Evolutionary conservation across 1,140 invertebrate species (phyloP), one percentile per base, ranked within the genome.

Genomic region (Dendrolimus punctatus): DNA sequence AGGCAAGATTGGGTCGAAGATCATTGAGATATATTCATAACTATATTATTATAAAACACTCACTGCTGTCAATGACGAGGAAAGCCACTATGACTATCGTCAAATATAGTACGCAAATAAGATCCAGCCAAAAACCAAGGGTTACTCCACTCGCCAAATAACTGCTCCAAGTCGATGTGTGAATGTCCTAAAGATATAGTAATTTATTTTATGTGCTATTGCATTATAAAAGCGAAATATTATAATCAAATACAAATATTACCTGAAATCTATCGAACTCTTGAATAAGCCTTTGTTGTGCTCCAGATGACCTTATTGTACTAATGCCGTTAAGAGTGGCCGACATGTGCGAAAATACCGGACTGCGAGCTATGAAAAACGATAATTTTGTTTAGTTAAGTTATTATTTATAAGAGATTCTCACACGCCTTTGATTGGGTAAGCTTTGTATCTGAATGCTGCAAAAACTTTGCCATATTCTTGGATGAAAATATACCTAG

Each of bases 311-410:
- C 52, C 95, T 87, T 41, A 98, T 95, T 0, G 95, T 96, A 49
- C 92, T 90, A 5, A 97, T 84, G 4, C 96, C 96, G 62, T 92
- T 91, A 2, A 97, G 67, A 0, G 94, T 92, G 0, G 94, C 90
- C 38, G 92, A 93, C 39, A 97, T 88, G 58, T 97, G 95, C 0
- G 94, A 94, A 69, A 95, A 96, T 0, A 97, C 90, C 0, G 96
- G 95, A 81, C 92, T 94, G 51, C 92, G 90, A 8, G 90, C 91
- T 92, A 60, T 9, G 68, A 69, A 43, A 47, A 51, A 58, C 23
- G 23, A 23, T 23, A 23, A 23, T 23, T 23, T 23, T 23, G 1
- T 23, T 23, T 23, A 23, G 23, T 23, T 23, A 23, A 3, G 3
- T 23, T 23, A 23, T 23, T 23, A 23, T 23, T 23, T 23, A 23